Conservation (phyloP, 1,140 invertebrate species). For the Drosophila kohkoa region DNA sequence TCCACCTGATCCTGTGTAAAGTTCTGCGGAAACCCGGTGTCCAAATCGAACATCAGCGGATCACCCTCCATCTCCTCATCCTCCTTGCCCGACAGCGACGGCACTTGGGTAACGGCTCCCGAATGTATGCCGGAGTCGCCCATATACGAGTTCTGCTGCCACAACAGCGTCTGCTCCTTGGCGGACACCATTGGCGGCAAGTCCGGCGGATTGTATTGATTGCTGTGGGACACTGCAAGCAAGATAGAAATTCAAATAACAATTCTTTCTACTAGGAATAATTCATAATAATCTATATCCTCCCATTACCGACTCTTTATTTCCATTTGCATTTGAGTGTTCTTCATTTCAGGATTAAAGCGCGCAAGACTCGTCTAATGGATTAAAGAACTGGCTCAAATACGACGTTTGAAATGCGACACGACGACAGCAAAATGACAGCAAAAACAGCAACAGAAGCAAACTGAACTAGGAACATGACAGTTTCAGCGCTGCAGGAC, state of each 20-base stretch:
- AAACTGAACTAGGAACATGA: constrained; percentile 50
- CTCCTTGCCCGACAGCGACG: constrained; percentile 94
- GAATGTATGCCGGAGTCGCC: constrained; percentile 98
- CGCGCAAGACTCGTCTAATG: constrained; percentile 16
- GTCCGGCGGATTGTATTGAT: constrained; percentile 92
- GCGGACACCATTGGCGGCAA: constrained; percentile 92
- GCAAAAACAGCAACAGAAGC: constrained; percentile 54
- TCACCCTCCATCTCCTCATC: constrained; percentile 94
- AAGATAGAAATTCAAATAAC: constrained; percentile 6
- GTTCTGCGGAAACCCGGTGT: constrained; percentile 94
- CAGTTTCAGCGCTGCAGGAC: constrained; percentile 70
- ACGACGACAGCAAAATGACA: constrained; percentile 59
- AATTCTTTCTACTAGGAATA: not conserved
- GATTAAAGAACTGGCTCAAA: constrained; percentile 34
- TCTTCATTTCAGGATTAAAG: constrained; percentile 10
- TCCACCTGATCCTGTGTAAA: constrained; percentile 98
- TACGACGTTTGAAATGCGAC: constrained; percentile 48
- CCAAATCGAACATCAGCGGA: constrained; percentile 94
- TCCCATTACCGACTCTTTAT: not conserved
- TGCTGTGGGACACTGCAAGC: constrained; percentile 90
- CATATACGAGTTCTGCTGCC: constrained; percentile 97
- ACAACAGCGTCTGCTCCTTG: constrained; percentile 97
- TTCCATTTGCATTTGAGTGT: constrained; percentile 6
- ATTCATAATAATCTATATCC: not conserved
- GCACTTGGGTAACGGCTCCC: constrained; percentile 96